Evolutionary conservation across 2,113 vertebrate genomes (phyloP).

Genomic region (Dromiciops gliroides): DNA sequence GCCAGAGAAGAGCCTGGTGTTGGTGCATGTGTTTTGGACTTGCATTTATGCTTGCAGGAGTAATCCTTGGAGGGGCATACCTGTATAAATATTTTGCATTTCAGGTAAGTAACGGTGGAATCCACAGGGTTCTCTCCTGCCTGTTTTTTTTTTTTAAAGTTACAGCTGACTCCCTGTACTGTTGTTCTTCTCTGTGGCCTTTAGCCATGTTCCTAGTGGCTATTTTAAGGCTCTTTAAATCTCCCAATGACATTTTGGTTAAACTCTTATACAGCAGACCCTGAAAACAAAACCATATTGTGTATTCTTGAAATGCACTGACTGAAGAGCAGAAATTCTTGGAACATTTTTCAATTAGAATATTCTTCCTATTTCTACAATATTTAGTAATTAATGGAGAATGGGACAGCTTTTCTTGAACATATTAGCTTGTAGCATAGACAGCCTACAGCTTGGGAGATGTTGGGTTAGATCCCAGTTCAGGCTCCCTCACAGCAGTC

Average conservation of each 20-base stretch:
- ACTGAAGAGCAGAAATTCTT: not conserved
- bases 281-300: not conserved
- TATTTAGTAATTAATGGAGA: conserved; percentile 26
- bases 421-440: not conserved
- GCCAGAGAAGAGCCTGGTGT: conserved; percentile 92
- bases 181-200: not conserved
- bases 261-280: not conserved
- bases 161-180: conserved; percentile 6
- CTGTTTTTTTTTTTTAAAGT: not conserved
- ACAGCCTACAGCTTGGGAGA: not conserved
- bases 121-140: not conserved
- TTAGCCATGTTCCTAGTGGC: not conserved
- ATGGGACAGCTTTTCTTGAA: not conserved
- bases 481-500: not conserved
- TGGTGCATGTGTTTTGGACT: conserved; percentile 97
- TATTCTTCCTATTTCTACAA: not conserved
- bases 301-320: conserved; percentile 7
- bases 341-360: conserved; percentile 16
- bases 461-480: not conserved
- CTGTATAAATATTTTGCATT: conserved; percentile 91
- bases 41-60: conserved; percentile 94
- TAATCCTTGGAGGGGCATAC: conserved; percentile 94
- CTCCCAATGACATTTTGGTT: not conserved
- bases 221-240: conserved; percentile 40
- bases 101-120: conserved; percentile 86